Evolutionary conservation across 2,888 invertebrate species (phyloP).

Genomic region (Acanthopleura granulata): DNA sequence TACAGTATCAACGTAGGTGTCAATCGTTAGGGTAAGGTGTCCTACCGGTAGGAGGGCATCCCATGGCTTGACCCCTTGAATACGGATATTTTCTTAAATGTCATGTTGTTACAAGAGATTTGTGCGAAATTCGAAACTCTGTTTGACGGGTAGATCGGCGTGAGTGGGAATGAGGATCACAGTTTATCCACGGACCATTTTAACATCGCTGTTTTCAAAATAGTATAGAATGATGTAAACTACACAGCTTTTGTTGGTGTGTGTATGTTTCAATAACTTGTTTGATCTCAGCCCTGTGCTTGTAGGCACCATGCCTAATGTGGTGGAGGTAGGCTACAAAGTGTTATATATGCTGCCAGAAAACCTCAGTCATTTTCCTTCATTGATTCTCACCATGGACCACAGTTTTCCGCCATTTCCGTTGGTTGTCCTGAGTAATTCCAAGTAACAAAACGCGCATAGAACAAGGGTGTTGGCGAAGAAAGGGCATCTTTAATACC

Average conservation of each 20-base stretch:
- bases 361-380: too few relatives aligned
- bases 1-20: not conserved
- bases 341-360: too few relatives aligned
- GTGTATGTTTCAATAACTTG: too few relatives aligned
- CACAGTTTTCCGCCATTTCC: slow-evolving; percentile 3
- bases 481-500: not conserved
- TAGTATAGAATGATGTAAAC: too few relatives aligned
- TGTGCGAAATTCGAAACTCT: not conserved
- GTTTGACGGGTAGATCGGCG: not conserved
- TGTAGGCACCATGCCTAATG: too few relatives aligned
- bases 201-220: slow-evolving; percentile 1
- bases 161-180: not conserved
- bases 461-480: not conserved
- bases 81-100: not conserved
- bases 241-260: too few relatives aligned
- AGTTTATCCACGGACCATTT: not conserved
- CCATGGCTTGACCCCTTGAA: too few relatives aligned
- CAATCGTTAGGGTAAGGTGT: too few relatives aligned
- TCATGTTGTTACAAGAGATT: not conserved
- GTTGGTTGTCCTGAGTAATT: not conserved
- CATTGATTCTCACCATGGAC: not conserved
- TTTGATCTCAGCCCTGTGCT: too few relatives aligned
- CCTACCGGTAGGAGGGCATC: too few relatives aligned
- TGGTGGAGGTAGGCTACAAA: too few relatives aligned
- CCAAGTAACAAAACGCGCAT: slow-evolving; percentile 1